Base-by-base conservation (phyloP, 2,797 vertebrate species). In the Premnoplex brunnescens region DNA sequence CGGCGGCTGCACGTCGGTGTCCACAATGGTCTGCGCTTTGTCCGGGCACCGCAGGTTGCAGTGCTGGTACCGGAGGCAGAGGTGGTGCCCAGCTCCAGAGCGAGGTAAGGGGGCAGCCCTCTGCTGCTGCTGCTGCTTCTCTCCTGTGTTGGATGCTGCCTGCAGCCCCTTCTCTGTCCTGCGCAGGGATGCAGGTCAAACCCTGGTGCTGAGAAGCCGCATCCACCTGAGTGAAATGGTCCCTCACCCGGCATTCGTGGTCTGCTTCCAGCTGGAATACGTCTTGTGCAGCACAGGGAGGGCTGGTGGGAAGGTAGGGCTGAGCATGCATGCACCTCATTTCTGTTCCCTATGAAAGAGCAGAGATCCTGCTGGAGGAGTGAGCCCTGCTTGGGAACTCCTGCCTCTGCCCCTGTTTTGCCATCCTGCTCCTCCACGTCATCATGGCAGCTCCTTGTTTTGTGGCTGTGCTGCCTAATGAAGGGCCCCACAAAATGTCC, bases 201-300 rank as follows among this genome's bases (percentile, higher is more conserved):
- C 92, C 21, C 96, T 99, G 39, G 98, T 98, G 49, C 96, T 99
- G 90, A 98, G 98, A 95, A 99, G 99, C 96, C 98, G 97, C 93
- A 97, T 99, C 88, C 98, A 99, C 55, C 97, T 99, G 91, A 97
- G 96, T 0, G 98, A 98, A 89, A 98, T 99, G 98, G 98, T 98
- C 77, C 97, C 82, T 78, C 98, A 99, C 85, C 98, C 95, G 0
- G 98, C 98, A 0, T 97, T 99, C 2, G 96, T 97, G 16, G 71
- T 99, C 10, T 81, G 98, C 97, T 99, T 99, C 94, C 98, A 98
- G 97, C 98, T 99, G 90, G 99, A 99, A 93, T 99, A 98, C 0
- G 98, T 99, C 94, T 98, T 99, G 96, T 98, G 96, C 39, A 92
- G 97, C 58, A 85, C 96, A 0, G 81, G 98, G 2, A 97, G 98